These are phyloP conservation scores for Donacobius atricapilla DNA, from an alignment of 2,113 vertebrate species.

Conservation along the genomic window DNA sequence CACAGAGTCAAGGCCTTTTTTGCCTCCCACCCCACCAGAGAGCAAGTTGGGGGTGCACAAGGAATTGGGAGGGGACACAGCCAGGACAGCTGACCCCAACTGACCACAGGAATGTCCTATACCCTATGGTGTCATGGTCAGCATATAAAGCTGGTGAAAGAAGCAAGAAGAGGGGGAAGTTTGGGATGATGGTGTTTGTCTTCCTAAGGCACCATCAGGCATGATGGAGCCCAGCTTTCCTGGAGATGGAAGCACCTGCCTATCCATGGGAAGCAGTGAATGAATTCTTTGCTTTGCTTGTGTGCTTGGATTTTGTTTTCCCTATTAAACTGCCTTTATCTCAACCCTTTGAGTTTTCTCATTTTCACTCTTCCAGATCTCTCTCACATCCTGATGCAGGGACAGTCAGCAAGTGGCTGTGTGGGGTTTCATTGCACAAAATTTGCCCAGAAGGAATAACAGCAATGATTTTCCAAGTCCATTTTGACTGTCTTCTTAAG, in stretches of 20 bases:
- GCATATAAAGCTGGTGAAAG: background rate
- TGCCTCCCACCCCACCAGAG: background rate
- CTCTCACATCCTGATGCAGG: background rate
- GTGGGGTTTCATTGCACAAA: background rate
- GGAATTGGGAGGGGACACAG: background rate
- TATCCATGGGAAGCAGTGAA: background rate
- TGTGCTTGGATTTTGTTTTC: background rate
- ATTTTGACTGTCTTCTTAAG: conserved; percentile 39
- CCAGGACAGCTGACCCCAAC: background rate
- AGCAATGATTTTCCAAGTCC: background rate
- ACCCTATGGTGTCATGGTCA: background rate
- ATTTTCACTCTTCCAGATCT: background rate
- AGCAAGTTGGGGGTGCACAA: background rate
- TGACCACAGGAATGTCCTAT: background rate
- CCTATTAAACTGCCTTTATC: background rate
- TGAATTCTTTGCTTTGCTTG: background rate
- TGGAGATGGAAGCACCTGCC: background rate
- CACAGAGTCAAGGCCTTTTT: background rate
- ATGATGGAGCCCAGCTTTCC: background rate
- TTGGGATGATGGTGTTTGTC: background rate
- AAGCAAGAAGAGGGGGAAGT: background rate
- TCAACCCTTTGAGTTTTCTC: background rate
- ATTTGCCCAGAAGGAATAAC: conserved; percentile 32
- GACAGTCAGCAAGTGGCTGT: background rate
- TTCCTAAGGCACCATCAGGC: background rate